A percentile compares a stretch with the other conserved stretches of the same genome.
These are phyloP conservation scores for Erpobdella octoculata DNA, from an alignment of 2,888 invertebrate genomes.

Conservation along the genomic window DNA sequence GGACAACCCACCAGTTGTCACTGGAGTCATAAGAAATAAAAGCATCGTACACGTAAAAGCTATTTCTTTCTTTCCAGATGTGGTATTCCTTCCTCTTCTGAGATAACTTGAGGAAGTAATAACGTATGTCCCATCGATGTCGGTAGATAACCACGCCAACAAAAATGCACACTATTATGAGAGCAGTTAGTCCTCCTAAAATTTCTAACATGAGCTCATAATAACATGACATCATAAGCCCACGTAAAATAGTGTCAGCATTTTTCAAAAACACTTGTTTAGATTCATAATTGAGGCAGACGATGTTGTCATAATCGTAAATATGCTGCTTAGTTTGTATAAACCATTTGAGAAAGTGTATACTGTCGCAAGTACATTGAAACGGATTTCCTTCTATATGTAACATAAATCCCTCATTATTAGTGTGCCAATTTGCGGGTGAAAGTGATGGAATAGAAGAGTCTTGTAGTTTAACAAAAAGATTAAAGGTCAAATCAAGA, in stretches of 20 bases:
- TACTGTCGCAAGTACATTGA: background rate
- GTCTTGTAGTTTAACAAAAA: background rate
- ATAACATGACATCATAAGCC: too few relatives aligned
- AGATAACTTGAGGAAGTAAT: background rate
- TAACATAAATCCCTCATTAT: background rate
- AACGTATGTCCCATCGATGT: constrained; percentile 26
- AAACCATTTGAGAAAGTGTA: background rate
- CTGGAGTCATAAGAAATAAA: constrained; percentile 16
- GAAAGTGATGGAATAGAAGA: background rate
- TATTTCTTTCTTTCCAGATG: background rate
- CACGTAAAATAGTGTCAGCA: too few relatives aligned
- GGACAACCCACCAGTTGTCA: constrained; percentile 6
- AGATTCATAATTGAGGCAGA: background rate
- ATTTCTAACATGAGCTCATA: too few relatives aligned
- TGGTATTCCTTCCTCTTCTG: background rate
- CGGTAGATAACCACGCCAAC: background rate
- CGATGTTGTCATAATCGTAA: background rate
- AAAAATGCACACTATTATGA: background rate
- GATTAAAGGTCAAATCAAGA: background rate
- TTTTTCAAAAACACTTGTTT: too few relatives aligned
- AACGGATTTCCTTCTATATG: background rate
- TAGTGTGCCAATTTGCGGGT: background rate
- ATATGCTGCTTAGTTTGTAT: background rate
- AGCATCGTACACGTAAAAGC: constrained; percentile 5
- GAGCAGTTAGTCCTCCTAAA: background rate